A percentile compares a stretch with the other conserved stretches of the same genome.
Evolutionary conservation across 2,113 vertebrate genomes (phyloP).

Genomic region (Platichthys flesus): DNA sequence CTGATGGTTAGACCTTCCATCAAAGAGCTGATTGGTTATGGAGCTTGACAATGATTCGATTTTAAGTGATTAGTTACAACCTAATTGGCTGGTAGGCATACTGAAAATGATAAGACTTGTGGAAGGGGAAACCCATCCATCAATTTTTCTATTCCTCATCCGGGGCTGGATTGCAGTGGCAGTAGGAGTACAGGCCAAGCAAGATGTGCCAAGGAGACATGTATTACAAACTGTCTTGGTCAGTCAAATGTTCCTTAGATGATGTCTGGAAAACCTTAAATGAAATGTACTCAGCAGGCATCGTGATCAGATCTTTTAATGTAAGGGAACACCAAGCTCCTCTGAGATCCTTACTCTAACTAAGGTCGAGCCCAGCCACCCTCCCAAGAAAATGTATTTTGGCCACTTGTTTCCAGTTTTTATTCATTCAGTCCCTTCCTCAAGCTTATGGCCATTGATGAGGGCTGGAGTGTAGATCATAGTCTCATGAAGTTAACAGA

Average conservation of each 20-base stretch:
- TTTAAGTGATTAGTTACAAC: conserved; percentile 79
- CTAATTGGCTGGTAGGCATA: conserved; percentile 72
- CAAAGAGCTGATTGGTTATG: conserved; percentile 70
- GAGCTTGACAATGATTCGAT: conserved; percentile 74
- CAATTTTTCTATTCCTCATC: background rate
- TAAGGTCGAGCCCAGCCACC: no score
- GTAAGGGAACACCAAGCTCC: no score
- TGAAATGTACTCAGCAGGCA: background rate
- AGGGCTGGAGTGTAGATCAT: no score
- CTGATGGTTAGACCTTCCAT: conserved; percentile 58
- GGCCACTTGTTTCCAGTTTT: no score
- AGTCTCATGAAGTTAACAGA: no score
- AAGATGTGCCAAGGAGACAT: background rate
- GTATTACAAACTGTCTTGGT: no score
- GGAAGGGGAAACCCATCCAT: conserved; percentile 1
- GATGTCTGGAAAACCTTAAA: no score
- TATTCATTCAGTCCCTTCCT: no score
- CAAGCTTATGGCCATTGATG: no score
- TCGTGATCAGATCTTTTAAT: background rate
- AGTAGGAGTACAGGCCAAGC: background rate
- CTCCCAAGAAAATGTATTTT: no score
- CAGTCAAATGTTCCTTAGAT: no score
- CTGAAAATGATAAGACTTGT: conserved; percentile 53
- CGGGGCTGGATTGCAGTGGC: background rate
- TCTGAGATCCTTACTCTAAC: no score